These are phyloP conservation scores for Muschampia staudingeri DNA, from an alignment of 2,888 invertebrate species.

Conservation along the genomic window DNA sequence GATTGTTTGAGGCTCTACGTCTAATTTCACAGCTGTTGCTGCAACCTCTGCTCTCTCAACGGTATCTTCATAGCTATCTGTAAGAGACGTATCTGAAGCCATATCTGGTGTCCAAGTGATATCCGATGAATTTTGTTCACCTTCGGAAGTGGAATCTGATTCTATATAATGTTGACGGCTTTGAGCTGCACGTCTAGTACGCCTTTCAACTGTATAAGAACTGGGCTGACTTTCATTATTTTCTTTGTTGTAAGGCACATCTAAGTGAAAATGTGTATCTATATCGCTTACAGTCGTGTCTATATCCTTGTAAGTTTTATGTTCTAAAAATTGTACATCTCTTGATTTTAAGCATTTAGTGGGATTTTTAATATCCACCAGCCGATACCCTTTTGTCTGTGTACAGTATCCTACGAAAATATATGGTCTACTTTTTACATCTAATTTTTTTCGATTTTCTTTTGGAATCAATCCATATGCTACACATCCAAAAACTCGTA, in stretches of 20 bases:
- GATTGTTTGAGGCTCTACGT: not conserved
- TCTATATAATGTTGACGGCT: not conserved
- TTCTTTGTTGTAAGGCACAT: not conserved
- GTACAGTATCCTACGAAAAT: slow-evolving; percentile 7
- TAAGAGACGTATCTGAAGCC: slow-evolving; percentile 9
- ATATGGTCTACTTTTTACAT: slow-evolving; percentile 51
- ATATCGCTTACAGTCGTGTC: not conserved
- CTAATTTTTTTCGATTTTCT: slow-evolving; percentile 55
- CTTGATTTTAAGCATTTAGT: slow-evolving; percentile 49
- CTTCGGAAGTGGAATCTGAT: not conserved
- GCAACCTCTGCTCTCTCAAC: slow-evolving; percentile 1
- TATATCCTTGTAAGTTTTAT: slow-evolving; percentile 26
- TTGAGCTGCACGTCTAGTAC: slow-evolving; percentile 4
- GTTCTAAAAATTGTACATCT: slow-evolving; percentile 56
- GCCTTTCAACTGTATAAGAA: not conserved
- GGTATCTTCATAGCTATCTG: slow-evolving; percentile 26
- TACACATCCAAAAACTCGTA: slow-evolving; percentile 60
- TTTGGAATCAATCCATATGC: slow-evolving; percentile 57
- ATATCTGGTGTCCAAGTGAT: slow-evolving; percentile 33
- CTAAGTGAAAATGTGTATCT: not conserved
- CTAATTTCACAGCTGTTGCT: not conserved
- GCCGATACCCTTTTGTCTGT: slow-evolving; percentile 40
- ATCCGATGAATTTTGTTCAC: slow-evolving; percentile 26
- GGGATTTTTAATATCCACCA: slow-evolving; percentile 53
- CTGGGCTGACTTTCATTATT: not conserved